phyloP scores from a whole-genome alignment of 2,113 vertebrate genomes.

The Ivindomyrus marchei region DNA sequence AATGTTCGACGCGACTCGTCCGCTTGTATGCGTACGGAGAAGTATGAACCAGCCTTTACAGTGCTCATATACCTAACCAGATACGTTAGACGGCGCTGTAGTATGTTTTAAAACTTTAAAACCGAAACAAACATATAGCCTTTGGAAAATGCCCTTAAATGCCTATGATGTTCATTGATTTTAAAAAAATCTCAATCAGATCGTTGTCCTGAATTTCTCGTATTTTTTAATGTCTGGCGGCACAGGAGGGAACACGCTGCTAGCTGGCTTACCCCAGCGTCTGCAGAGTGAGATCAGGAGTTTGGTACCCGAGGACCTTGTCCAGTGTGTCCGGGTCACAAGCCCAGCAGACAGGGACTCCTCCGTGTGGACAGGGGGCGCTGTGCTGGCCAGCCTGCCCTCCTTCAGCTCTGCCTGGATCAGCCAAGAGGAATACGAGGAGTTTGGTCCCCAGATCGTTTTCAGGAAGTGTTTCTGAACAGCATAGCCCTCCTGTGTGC shows the following conservation, averaged over 20 bases:
- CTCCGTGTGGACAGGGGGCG: constrained; percentile 60
- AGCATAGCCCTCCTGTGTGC: neutral
- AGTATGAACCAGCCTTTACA: no score
- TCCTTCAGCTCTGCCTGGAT: constrained; percentile 53
- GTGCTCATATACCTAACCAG: neutral
- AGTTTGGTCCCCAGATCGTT: constrained; percentile 55
- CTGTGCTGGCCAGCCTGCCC: constrained; percentile 48
- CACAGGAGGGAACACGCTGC: constrained; percentile 61
- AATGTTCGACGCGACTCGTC: no score
- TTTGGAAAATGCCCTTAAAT: neutral
- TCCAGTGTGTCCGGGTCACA: constrained; percentile 36
- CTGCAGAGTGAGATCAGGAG: constrained; percentile 49
- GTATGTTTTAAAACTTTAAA: neutral
- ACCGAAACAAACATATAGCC: neutral
- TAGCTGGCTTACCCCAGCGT: constrained; percentile 52
- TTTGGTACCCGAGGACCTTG: constrained; percentile 37
- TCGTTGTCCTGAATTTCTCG: neutral
- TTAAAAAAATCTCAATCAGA: neutral
- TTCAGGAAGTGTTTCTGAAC: constrained; percentile 65
- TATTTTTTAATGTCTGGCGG: neutral
- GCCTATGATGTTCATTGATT: neutral
- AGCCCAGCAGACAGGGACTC: constrained; percentile 54
- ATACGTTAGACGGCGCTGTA: neutral
- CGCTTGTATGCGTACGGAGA: no score
- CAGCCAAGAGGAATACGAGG: constrained; percentile 55